phyloP scores from a whole-genome alignment of 1,140 invertebrate genomes.

The Drosophila mojavensis region DNA sequence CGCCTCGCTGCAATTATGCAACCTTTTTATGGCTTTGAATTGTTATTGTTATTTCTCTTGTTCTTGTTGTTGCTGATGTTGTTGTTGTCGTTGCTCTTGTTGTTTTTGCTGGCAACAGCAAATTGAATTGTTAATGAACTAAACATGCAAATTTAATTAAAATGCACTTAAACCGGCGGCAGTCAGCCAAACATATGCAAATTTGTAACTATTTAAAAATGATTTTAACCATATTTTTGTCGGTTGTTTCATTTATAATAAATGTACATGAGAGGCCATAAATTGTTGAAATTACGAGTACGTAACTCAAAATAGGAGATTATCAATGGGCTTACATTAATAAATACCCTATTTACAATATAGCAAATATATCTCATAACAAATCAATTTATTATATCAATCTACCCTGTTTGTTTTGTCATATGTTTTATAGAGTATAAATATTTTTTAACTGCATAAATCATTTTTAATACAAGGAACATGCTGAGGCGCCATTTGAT shows the following conservation, averaged over 20 bases:
- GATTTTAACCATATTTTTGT: conserved; percentile 31
- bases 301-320: background rate
- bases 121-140: conserved; percentile 71
- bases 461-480: too few relatives aligned
- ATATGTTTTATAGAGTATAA: too few relatives aligned
- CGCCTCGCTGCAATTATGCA: conserved; percentile 58
- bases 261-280: conserved; percentile 4
- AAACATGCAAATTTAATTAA: conserved; percentile 63
- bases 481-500: too few relatives aligned
- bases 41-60: conserved; percentile 16
- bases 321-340: background rate
- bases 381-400: too few relatives aligned
- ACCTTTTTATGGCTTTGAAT: conserved; percentile 37
- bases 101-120: conserved; percentile 40
- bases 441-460: too few relatives aligned
- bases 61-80: conserved; percentile 18
- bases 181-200: conserved; percentile 38
- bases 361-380: too few relatives aligned
- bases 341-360: background rate
- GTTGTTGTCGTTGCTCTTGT: conserved; percentile 28
- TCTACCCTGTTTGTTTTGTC: too few relatives aligned
- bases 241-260: background rate
- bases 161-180: conserved; percentile 48
- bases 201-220: conserved; percentile 35
- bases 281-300: conserved; percentile 22